A percentile compares a stretch with the other conserved stretches of the same genome.
Evolutionary conservation across 30 jellyfish, hydroid and myxozoan genomes (phyloP).

Genomic region (Hydra vulgaris): DNA sequence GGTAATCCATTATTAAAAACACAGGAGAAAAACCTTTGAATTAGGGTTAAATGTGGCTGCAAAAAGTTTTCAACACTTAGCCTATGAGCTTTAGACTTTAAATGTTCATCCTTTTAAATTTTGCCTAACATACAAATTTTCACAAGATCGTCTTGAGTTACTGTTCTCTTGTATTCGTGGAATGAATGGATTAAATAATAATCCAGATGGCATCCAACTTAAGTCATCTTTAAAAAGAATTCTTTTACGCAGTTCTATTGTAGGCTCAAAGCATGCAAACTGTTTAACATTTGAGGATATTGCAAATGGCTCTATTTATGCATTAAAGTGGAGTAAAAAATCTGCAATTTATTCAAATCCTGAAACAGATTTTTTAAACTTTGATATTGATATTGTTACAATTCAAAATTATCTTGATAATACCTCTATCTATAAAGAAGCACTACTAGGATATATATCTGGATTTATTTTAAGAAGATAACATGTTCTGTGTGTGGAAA

Average conservation of each 20-base stretch:
- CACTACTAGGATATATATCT: conserved; percentile 31
- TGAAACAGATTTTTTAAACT: not conserved
- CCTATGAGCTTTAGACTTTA: conserved; percentile 7
- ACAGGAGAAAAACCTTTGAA: not conserved
- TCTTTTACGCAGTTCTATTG: conserved; percentile 19
- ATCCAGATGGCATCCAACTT: conserved; percentile 36
- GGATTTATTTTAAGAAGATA: conserved; percentile 27
- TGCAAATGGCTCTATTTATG: conserved; percentile 15
- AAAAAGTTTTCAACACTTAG: not conserved
- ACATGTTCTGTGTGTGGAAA: conserved; percentile 10
- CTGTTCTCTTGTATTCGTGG: conserved; percentile 42
- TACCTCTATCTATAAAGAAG: conserved; percentile 12
- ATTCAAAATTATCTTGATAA: not conserved
- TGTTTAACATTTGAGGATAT: conserved; percentile 15
- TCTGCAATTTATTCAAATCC: conserved; percentile 21
- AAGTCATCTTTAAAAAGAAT: conserved; percentile 17
- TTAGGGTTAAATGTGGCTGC: not conserved
- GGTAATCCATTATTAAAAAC: not conserved
- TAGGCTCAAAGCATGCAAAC: conserved; percentile 38
- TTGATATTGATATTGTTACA: not conserved
- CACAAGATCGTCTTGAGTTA: conserved; percentile 44
- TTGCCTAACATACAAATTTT: conserved; percentile 30
- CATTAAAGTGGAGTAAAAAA: conserved; percentile 21
- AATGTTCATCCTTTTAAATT: conserved; percentile 26
- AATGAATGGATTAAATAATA: conserved; percentile 25